A percentile compares a stretch with the other conserved stretches of the same genome.
These are phyloP conservation scores for Lepus timidus DNA, from an alignment of 2,113 vertebrate genomes.

Conservation along the genomic window DNA sequence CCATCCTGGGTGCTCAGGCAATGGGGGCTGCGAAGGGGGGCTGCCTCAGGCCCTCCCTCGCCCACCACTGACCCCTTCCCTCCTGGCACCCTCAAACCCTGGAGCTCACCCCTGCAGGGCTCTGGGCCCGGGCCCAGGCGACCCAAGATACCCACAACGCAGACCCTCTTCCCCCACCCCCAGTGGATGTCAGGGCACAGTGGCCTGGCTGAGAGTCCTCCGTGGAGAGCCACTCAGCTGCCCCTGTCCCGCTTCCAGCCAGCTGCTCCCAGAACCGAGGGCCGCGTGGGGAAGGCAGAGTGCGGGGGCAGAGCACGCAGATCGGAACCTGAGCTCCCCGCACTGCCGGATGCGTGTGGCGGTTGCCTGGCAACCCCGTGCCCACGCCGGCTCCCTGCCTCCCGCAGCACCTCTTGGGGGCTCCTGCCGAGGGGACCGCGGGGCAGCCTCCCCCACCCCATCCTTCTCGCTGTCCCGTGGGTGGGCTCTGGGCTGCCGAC, in stretches of 20 bases:
- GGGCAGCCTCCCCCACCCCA: not conserved
- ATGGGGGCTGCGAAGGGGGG: not conserved
- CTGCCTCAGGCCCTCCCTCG: not conserved
- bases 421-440: not conserved
- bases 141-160: not conserved
- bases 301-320: not conserved
- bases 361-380: conserved; percentile 77
- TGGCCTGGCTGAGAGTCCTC: no score
- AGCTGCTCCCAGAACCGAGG: no score
- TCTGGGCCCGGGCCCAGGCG: not conserved
- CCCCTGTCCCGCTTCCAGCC: no score
- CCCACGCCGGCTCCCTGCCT: conserved; percentile 14
- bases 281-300: no score
- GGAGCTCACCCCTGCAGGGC: not conserved
- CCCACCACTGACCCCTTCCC: not conserved
- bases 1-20: not conserved
- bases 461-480: not conserved
- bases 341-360: not conserved
- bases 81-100: not conserved
- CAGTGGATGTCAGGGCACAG: no score
- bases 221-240: no score
- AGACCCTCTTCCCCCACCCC: no score
- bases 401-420: not conserved
- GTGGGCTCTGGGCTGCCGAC: not conserved
- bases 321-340: not conserved